Evolutionary conservation across 2,888 invertebrate species (phyloP).

Genomic region (Melinopterus prodromus): DNA sequence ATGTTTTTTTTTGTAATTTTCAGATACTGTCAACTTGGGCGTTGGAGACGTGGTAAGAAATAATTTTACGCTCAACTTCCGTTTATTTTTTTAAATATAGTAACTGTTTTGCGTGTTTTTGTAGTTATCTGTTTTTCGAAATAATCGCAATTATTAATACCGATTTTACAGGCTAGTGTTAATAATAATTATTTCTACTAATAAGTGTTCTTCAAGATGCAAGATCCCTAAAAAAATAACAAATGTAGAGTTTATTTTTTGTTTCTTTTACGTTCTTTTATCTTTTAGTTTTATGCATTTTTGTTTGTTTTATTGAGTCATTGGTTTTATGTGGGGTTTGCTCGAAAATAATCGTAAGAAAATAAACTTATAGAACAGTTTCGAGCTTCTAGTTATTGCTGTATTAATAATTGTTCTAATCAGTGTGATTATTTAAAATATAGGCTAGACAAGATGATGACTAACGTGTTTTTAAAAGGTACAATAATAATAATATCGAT

Average conservation of each 20-base stretch:
- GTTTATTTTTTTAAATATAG: not conserved
- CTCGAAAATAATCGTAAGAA: not conserved
- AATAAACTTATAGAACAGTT: not conserved
- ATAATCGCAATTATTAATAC: conserved; percentile 5
- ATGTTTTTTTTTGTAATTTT: conserved; percentile 11
- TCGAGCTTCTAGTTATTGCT: not conserved
- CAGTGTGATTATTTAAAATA: no score
- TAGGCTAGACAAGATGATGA: no score
- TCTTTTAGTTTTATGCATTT: not conserved
- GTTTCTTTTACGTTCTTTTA: not conserved
- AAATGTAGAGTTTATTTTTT: not conserved
- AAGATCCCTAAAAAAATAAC: not conserved
- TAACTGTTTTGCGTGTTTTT: not conserved
- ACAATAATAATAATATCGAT: no score
- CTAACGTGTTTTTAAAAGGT: no score
- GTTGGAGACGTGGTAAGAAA: conserved; percentile 15
- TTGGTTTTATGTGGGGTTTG: not conserved
- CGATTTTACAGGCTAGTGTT: no score
- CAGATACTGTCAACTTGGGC: conserved; percentile 16
- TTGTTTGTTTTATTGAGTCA: not conserved
- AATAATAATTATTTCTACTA: not conserved
- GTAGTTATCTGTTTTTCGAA: conserved; percentile 5
- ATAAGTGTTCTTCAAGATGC: not conserved
- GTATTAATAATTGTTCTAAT: no score
- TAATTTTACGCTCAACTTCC: no score